Base-by-base conservation (phyloP, 2,797 vertebrate genomes). In the Cheirogaleus major region DNA sequence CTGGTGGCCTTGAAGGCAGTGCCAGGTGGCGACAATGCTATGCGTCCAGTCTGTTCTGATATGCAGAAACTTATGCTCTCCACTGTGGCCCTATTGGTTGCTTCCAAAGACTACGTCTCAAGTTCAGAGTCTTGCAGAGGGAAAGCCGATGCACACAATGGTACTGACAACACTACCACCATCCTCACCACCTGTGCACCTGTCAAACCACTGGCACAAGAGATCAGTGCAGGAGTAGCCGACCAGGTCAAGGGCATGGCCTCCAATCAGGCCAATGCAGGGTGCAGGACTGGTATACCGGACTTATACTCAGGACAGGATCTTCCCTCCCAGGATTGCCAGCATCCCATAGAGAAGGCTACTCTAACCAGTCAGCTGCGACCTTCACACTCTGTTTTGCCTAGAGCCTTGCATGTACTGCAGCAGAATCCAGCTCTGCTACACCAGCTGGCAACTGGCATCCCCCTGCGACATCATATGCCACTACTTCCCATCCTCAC, bases 401-500 rank as follows among this genome's bases (percentile, higher is more conserved):
- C 2, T 61, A 80, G n/a, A 89, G 84, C 87, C 45, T 90, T 96
- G 67, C 82, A 93, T 4, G 27, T 91, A 45, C 90, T 97, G 30
- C 96, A 95, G 69, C 95, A 95, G 89, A 97, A 96, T 85, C 95
- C 92, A 91, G 14, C 78, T 85, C n/a, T 96, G 73, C 52, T 93
- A 12, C 63, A 85, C 48, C 95, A 95, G 57, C 70, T 96, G 72
- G 79, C 96, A 52, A 50, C 78, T 12, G 78, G 78, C 13, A 97
- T 90, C 57, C 69, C 95, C n/a, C 81, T 95, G 81, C 4, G 35
- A 50, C 69, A 87, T 55, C 92, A 90, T 6, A 87, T 95, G 5
- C 87, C 96, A 5, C 78, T 97, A 50, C 87, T 97, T 41, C 91
- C 80, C 1, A 97, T 98, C 81, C 91, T 98, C 65, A 97, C 96